phyloP scores from a whole-genome alignment of 1,140 invertebrate species.

The Liolophura sinensis region DNA sequence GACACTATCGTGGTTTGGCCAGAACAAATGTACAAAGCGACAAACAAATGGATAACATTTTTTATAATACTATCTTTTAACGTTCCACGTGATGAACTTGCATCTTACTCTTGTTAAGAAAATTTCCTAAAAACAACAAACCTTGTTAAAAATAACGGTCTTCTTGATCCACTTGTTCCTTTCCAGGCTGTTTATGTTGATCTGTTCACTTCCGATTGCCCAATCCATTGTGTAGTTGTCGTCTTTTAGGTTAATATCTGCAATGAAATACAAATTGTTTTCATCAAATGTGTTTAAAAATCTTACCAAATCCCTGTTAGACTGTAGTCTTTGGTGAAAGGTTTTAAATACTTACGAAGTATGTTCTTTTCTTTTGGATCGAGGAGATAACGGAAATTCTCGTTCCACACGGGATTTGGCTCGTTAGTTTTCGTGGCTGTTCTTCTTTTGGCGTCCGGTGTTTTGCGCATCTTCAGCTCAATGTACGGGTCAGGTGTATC shows the following conservation, averaged over 20 bases:
- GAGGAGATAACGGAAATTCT: constrained; percentile 57
- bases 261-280: too few relatives aligned
- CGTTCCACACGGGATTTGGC: constrained; percentile 59
- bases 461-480: constrained; percentile 49
- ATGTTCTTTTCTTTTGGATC: constrained; percentile 43
- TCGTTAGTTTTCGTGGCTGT: constrained; percentile 57
- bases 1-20: too few relatives aligned
- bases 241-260: constrained; percentile 45
- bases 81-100: too few relatives aligned
- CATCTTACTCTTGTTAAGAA: too few relatives aligned
- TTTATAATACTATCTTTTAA: too few relatives aligned
- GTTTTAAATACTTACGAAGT: constrained; percentile 29
- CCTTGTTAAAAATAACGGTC: constrained; percentile 40
- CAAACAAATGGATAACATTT: too few relatives aligned
- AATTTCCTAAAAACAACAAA: constrained; percentile 9
- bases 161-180: constrained; percentile 21
- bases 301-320: too few relatives aligned
- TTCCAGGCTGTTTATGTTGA: constrained; percentile 27
- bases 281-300: too few relatives aligned
- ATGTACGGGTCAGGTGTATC: constrained; percentile 62
- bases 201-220: constrained; percentile 27
- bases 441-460: constrained; percentile 55
- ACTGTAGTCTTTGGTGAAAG: too few relatives aligned
- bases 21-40: too few relatives aligned
- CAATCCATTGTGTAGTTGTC: constrained; percentile 32